A percentile compares a stretch with the other conserved stretches of the same genome.
Conservation (phyloP, 1,140 invertebrate genomes). For the Caenorhabditis tropicalis region DNA sequence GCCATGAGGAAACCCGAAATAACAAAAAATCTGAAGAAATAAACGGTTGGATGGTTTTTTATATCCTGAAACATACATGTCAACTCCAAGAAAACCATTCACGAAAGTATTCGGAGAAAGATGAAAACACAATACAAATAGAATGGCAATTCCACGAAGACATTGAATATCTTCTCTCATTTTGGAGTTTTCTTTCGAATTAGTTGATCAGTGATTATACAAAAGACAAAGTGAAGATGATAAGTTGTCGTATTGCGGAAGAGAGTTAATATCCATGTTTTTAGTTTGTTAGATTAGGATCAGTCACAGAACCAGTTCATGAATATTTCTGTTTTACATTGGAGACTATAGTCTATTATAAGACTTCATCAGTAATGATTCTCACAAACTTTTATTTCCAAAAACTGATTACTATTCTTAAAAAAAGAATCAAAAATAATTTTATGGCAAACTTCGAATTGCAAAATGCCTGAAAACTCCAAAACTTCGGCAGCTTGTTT, state of each 20-base stretch:
- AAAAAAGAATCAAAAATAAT: no score
- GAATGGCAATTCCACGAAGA: slow-evolving; percentile 19
- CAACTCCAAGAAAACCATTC: slow-evolving; percentile 44
- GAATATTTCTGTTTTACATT: no score
- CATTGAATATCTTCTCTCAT: slow-evolving; percentile 38
- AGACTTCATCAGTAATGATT: no score
- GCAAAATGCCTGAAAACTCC: no score
- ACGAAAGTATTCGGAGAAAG: not conserved
- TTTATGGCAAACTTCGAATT: no score
- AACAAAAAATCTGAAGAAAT: slow-evolving; percentile 39
- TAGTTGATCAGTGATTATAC: no score
- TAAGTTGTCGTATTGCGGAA: not conserved
- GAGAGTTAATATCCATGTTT: not conserved
- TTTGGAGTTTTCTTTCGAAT: no score
- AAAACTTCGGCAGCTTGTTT: no score
- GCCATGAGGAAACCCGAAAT: slow-evolving; percentile 46
- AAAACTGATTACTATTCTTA: no score
- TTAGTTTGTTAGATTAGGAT: not conserved
- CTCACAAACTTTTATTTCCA: no score
- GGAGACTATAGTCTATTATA: no score
- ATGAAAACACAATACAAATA: slow-evolving; percentile 30
- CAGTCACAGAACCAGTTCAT: not conserved
- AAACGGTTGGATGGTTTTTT: not conserved
- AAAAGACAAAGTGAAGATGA: no score
- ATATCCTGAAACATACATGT: not conserved